Conservation (phyloP, 2,113 vertebrate species). For the Pampusana beccarii region DNA sequence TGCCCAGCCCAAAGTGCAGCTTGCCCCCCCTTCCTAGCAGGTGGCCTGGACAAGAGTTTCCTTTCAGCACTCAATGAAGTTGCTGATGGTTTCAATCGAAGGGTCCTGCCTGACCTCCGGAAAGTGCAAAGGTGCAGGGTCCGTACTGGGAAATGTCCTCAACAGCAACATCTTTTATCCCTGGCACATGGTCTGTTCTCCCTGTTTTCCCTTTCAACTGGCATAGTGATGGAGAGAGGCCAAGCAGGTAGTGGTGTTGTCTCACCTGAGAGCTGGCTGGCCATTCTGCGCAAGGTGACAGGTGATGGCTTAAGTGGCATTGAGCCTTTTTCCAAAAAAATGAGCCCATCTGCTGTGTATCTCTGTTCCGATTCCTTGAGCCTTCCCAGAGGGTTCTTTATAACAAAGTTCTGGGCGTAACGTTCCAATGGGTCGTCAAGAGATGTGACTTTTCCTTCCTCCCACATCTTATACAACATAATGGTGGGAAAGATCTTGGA, state of each 20-base stretch:
- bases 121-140: not conserved
- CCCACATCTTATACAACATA: constrained; percentile 93
- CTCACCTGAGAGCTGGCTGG: constrained; percentile 86
- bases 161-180: not conserved
- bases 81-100: not conserved
- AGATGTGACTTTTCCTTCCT: constrained; percentile 84
- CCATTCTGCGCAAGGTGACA: constrained; percentile 89
- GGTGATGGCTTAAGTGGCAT: constrained; percentile 77
- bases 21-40: not conserved
- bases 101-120: not conserved
- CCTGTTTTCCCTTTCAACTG: not conserved
- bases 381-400: constrained; percentile 86
- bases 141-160: not conserved
- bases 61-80: not conserved
- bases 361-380: constrained; percentile 73
- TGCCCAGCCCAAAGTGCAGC: not conserved
- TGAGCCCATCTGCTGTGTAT: constrained; percentile 76
- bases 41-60: not conserved
- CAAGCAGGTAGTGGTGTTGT: not conserved
- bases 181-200: not conserved
- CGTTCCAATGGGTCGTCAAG: constrained; percentile 89
- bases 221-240: not conserved
- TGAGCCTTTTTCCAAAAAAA: constrained; percentile 82
- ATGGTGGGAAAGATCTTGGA: constrained; percentile 92
- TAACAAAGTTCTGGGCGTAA: constrained; percentile 81